Evolutionary conservation across 2,113 vertebrate species (phyloP), one percentile per base, ranked within the genome.

Genomic region (Eubucco bourcierii): DNA sequence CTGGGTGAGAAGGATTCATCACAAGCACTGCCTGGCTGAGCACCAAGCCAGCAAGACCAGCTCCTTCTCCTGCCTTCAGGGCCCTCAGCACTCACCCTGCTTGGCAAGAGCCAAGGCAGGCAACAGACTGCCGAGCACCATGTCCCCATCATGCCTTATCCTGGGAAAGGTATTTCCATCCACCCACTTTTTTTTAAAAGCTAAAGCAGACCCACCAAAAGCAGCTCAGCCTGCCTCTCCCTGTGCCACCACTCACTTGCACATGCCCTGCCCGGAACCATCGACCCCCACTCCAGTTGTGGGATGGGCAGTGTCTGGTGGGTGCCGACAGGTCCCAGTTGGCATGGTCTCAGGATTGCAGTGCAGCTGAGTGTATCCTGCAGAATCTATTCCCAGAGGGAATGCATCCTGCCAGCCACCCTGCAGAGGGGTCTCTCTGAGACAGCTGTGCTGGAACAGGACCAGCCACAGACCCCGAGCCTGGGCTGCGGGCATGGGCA

Each of bases 291-390:
- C 3, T 21, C 21, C 1, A 3, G 44, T 28, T 4, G 17, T 3
- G 29, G 10, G 12, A 31, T 27, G 33, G 50, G 50, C 50, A 52
- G 50, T 24, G 21, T 23, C 50, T 52, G 23, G 50, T 52, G 50
- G 31, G 23, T 44, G 33, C 59, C 0, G 0, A 25, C 31, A 33
- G 31, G 28, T 55, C 59, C 84, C 25, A 3, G 15, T 10, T 55
- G 73, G 59, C 39, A 23, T 19, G 20, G 37, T 27, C n/a, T 39
- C 50, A 29, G 59, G 21, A 44, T 27, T 0, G 11, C 53, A 5
- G 0, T 0, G 1, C 60, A 37, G 66, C 31, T 1, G 2, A 68
- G 34, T 2, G 3, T 31, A 9, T 10, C 3, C 4, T 2, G 6
- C 4, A 0, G 80, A 24, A 84, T 50, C 11, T 3, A 1, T 24